Evolutionary conservation across 2,888 invertebrate species (phyloP).

Genomic region (Chymomyza amoena): DNA sequence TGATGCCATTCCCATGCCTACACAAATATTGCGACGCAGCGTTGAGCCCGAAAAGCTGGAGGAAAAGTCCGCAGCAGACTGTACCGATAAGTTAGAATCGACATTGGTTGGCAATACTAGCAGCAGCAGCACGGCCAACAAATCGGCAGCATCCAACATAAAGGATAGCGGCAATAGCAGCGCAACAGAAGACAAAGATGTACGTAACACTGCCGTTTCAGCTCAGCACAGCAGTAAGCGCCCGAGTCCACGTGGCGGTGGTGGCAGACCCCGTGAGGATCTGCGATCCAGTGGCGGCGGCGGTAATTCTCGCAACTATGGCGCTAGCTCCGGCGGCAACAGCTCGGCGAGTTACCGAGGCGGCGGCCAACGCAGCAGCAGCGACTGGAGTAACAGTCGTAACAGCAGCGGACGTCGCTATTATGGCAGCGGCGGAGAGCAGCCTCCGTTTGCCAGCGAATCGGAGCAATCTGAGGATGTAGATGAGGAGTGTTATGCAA

Average conservation of each 20-base stretch:
- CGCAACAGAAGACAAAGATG: slow-evolving; percentile 19
- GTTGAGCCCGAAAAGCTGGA: slow-evolving; percentile 54
- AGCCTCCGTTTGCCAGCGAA: slow-evolving; percentile 80
- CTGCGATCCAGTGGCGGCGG: slow-evolving; percentile 5
- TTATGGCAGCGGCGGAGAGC: slow-evolving; percentile 75
- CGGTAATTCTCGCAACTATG: slow-evolving; percentile 63
- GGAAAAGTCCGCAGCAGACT: slow-evolving; percentile 1
- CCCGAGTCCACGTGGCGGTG: slow-evolving; percentile 73
- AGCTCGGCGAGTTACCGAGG: slow-evolving; percentile 80
- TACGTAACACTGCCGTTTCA: slow-evolving; percentile 20
- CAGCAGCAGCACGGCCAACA: slow-evolving; percentile 20
- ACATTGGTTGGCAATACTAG: neutral
- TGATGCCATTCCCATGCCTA: slow-evolving; percentile 62
- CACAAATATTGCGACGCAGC: slow-evolving; percentile 77
- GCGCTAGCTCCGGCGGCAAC: slow-evolving; percentile 78
- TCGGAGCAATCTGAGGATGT: slow-evolving; percentile 87
- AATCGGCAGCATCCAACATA: slow-evolving; percentile 2
- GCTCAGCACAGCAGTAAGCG: slow-evolving; percentile 52
- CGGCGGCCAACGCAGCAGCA: slow-evolving; percentile 77
- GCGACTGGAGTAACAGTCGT: slow-evolving; percentile 78
- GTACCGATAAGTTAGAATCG: slow-evolving; percentile 27
- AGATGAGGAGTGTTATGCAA: slow-evolving; percentile 83
- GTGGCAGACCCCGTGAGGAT: slow-evolving; percentile 44
- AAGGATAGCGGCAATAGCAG: slow-evolving; percentile 6
- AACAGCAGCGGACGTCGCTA: slow-evolving; percentile 59